A percentile compares a stretch with the other conserved stretches of the same genome.
phyloP scores from a whole-genome alignment of 2,113 vertebrate genomes.

The Craseonycteris thonglongyai region DNA sequence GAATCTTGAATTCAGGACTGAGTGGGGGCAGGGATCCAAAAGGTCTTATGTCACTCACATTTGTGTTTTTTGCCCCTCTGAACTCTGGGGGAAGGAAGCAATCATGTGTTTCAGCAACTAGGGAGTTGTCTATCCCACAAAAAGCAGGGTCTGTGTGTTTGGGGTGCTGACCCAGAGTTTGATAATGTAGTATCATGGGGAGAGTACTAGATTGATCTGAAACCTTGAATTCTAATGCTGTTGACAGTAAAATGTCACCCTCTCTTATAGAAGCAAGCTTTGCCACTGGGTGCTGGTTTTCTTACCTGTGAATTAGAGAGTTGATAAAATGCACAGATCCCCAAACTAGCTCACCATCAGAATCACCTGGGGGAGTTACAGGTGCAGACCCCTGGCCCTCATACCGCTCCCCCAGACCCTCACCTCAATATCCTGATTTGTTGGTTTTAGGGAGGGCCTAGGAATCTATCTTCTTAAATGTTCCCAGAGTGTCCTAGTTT shows the following conservation, averaged over 20 bases:
- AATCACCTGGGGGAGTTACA: neutral
- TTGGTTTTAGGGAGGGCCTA: neutral
- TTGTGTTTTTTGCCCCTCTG: neutral
- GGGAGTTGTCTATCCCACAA: neutral
- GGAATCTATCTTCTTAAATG: neutral
- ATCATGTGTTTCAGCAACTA: neutral
- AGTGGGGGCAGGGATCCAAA: neutral
- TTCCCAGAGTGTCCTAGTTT: neutral
- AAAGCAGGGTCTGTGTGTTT: neutral
- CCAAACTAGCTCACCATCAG: neutral
- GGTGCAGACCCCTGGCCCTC: neutral
- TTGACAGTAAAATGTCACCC: neutral
- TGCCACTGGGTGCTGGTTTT: neutral
- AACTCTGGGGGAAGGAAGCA: neutral
- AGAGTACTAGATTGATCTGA: neutral
- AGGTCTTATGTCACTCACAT: neutral
- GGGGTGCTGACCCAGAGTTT: neutral
- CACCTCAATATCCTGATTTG: neutral
- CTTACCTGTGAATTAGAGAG: neutral
- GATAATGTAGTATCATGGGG: fast-evolving
- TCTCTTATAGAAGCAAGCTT: neutral
- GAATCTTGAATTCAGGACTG: neutral
- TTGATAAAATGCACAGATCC: neutral
- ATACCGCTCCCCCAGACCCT: neutral
- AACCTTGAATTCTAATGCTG: neutral